Evolutionary conservation across 2,797 vertebrate genomes (phyloP).

Genomic region (Pteropus rufus): DNA sequence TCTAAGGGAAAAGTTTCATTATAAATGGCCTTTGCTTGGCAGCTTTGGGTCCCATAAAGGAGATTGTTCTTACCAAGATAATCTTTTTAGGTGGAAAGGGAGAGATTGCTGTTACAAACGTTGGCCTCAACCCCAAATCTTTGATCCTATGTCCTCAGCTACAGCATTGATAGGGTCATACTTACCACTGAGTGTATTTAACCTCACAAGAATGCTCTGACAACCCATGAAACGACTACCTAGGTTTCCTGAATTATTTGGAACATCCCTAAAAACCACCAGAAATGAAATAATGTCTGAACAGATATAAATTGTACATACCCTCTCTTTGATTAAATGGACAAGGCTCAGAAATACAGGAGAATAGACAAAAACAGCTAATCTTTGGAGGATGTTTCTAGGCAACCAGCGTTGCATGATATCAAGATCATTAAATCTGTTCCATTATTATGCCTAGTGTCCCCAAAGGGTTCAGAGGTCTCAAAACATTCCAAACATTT

Average conservation of each 20-base stretch:
- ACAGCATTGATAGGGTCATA: neutral
- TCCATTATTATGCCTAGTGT: conserved; percentile 19
- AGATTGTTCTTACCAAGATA: neutral
- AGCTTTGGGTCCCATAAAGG: neutral
- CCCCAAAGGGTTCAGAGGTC: conserved; percentile 19
- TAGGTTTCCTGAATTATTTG: neutral
- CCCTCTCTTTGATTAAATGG: neutral
- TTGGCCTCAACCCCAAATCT: neutral
- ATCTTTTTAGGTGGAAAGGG: conserved; percentile 19
- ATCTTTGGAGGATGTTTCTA: conserved; percentile 59
- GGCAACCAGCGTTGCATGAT: conserved; percentile 37
- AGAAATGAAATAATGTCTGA: conserved; percentile 22
- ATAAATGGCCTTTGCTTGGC: conserved; percentile 17
- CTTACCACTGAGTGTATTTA: neutral
- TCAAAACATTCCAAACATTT: conserved; percentile 38
- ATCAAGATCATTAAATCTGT: conserved; percentile 43
- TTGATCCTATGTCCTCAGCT: neutral
- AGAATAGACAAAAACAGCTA: neutral
- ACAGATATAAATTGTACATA: conserved; percentile 1
- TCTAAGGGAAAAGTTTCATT: conserved; percentile 25
- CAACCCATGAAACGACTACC: neutral
- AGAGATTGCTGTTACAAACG: neutral
- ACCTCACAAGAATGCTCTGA: neutral
- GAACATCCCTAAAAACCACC: neutral
- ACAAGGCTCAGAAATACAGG: conserved; percentile 1